These are phyloP conservation scores for Ochotona princeps DNA, from an alignment of 2,113 vertebrate species.

Conservation along the genomic window DNA sequence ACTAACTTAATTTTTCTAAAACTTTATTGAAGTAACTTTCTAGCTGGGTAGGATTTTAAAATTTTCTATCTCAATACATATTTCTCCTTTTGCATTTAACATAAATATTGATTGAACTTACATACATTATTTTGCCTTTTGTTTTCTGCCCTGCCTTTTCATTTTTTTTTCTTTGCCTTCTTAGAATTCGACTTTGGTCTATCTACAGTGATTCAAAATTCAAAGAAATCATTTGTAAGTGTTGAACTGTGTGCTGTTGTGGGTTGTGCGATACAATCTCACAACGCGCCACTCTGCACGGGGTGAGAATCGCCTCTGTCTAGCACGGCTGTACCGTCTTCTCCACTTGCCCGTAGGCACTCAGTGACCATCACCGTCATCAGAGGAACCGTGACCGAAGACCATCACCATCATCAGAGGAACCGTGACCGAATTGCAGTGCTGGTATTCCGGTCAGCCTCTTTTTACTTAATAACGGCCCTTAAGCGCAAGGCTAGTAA, in stretches of 20 bases:
- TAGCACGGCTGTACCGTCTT: not conserved
- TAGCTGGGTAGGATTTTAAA: not conserved
- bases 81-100: not conserved
- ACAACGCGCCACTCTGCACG: not conserved
- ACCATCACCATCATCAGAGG: not conserved
- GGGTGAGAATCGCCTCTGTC: no score
- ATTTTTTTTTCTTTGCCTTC: not conserved
- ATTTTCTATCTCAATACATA: not conserved
- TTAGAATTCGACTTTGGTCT: not conserved
- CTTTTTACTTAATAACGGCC: not conserved
- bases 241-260: not conserved
- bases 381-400: not conserved
- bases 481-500: not conserved
- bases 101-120: not conserved
- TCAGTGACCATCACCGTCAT: not conserved
- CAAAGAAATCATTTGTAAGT: not conserved
- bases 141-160: not conserved
- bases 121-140: not conserved
- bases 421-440: not conserved
- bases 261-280: not conserved
- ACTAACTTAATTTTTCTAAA: no score
- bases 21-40: no score
- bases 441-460: not conserved
- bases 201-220: not conserved
- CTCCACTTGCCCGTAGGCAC: not conserved